Conservation (phyloP, 2,797 vertebrate genomes). For the Podarcis siculus region DNA sequence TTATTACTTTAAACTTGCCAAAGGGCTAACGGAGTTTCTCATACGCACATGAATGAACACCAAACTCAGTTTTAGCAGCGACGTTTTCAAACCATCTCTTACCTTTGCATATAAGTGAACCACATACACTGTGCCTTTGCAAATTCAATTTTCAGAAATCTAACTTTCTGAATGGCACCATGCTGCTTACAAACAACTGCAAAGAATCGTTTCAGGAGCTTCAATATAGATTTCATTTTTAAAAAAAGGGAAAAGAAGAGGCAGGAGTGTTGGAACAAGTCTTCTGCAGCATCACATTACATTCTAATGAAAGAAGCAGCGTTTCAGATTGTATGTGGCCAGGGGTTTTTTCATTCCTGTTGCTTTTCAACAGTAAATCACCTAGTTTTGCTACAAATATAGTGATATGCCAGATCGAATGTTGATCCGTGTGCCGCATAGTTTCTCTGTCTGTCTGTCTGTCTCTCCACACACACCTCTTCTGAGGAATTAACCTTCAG, state of each 20-base stretch:
- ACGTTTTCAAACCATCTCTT: background rate
- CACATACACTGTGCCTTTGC: background rate
- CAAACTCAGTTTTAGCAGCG: background rate
- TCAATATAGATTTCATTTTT: background rate
- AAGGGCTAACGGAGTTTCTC: background rate
- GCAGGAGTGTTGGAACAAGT: background rate
- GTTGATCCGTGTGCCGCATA: background rate
- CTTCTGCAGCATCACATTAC: background rate
- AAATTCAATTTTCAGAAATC: constrained; percentile 1
- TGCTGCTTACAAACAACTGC: background rate
- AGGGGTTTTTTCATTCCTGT: background rate
- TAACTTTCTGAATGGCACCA: background rate
- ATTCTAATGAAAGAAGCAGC: background rate
- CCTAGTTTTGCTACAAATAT: background rate
- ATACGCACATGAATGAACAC: background rate
- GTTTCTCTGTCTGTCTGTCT: background rate
- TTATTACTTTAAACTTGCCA: background rate
- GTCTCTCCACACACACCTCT: background rate
- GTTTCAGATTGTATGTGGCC: background rate
- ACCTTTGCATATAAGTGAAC: background rate
- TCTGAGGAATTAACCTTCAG: fast-evolving
- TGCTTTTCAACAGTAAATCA: background rate
- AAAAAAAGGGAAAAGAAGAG: background rate
- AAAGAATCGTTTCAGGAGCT: background rate
- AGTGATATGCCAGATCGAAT: background rate